Evolutionary conservation across 2,113 vertebrate genomes (phyloP).

Genomic region (Pipa parva): DNA sequence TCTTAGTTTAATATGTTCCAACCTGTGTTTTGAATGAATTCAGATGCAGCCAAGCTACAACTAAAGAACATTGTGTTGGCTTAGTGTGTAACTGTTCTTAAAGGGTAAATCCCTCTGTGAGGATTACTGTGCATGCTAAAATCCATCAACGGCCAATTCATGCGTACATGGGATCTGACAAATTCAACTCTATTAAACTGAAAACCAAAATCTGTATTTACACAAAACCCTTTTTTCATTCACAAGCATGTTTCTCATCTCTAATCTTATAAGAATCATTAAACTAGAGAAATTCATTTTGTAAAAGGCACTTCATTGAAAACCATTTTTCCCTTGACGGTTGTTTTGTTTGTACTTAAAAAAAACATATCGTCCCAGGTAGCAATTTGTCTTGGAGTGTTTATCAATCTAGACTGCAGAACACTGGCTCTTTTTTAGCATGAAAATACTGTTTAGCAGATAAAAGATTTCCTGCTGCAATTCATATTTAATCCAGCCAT

Average conservation of each 20-base stretch:
- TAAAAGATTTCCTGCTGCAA: no score
- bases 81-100: background rate
- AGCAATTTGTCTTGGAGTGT: no score
- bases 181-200: conserved; percentile 22
- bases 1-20: no score
- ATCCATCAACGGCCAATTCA: conserved; percentile 17
- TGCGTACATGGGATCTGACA: background rate
- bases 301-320: background rate
- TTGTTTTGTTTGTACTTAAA: background rate
- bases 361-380: background rate
- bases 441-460: no score
- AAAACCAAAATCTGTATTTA: background rate
- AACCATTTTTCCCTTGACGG: background rate
- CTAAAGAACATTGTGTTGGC: background rate
- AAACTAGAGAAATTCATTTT: conserved; percentile 6
- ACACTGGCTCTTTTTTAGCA: no score
- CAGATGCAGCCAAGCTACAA: background rate
- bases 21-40: no score
- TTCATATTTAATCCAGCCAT: no score
- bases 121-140: conserved; percentile 10
- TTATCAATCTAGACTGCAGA: no score
- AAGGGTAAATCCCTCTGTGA: conserved; percentile 13
- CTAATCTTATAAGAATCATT: conserved; percentile 6
- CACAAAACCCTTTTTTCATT: conserved; percentile 21
- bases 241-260: background rate